Conservation (phyloP, 2,888 invertebrate genomes). For the Eupeodes luniger region DNA sequence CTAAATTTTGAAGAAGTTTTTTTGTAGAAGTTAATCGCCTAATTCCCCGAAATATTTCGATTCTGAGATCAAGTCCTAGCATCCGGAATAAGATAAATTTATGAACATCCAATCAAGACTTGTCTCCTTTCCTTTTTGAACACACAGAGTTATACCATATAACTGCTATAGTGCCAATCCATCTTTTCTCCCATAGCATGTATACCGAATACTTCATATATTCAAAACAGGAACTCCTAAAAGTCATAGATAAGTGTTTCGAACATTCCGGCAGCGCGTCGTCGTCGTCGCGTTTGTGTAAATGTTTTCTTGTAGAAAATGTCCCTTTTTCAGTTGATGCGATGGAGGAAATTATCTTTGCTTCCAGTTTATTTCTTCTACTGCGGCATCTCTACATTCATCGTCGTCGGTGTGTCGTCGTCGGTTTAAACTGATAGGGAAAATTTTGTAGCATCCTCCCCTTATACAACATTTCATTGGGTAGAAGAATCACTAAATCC, state of each 20-base stretch:
- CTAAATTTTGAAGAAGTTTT: no score
- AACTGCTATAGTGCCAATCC: neutral
- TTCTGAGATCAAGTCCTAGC: neutral
- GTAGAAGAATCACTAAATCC: slow-evolving; percentile 16
- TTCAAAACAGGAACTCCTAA: slow-evolving; percentile 51
- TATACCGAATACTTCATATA: neutral
- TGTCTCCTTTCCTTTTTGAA: neutral
- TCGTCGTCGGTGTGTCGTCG: slow-evolving; percentile 16
- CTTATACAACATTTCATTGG: slow-evolving; percentile 38
- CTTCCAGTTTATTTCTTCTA: slow-evolving; percentile 32
- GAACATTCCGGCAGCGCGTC: slow-evolving; percentile 47
- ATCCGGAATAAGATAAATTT: neutral
- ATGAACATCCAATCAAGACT: neutral
- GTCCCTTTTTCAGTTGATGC: slow-evolving; percentile 42
- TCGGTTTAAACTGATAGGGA: slow-evolving; percentile 51
- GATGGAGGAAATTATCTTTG: slow-evolving; percentile 68
- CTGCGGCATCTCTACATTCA: neutral
- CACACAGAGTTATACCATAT: neutral
- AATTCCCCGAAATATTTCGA: no score
- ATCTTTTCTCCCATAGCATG: neutral
- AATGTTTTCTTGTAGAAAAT: slow-evolving; percentile 46
- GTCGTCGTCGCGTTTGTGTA: slow-evolving; percentile 12
- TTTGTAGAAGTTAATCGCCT: no score
- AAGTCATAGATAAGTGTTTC: slow-evolving; percentile 59
- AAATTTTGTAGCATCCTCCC: slow-evolving; percentile 36